Evolutionary conservation across 2,113 vertebrate species (phyloP), one percentile per base, ranked within the genome.

Genomic region (Tenebrosternarchus preto): DNA sequence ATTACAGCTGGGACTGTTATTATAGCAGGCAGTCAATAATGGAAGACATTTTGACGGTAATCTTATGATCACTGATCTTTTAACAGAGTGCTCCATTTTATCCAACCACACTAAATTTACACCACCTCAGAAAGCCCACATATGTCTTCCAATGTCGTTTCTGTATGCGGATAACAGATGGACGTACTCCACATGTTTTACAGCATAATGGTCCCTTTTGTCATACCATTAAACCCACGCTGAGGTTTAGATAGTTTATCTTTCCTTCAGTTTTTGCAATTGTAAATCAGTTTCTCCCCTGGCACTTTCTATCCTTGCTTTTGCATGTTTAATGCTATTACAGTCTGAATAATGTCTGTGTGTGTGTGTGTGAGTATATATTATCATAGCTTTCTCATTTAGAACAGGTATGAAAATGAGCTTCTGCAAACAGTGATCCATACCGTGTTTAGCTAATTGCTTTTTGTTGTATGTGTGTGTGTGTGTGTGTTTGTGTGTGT

Each of bases 271-370:
- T 56, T 43, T 73, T 4, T 56, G n/a, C 1, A 59, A 57, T 20
- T 33, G 53, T 68, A 61, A 24, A 79, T 22, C 55, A 53, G 43
- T 17, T 79, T 72, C 36, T 50, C 36, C 20, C 60, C 67, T 27
- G 11, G 7, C 70, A 24, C 11, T n/a, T 16, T 25, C 50, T 16
- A 7, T 77, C 24, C 61, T 15, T 55, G 16, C 74, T 64, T 11
- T 50, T 66, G n/a, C 69, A 33, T 70, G 19, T 61, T 59, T 69
- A 53, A 57, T 68, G 67, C 66, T 71, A 80, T 55, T 55, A 33
- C 27, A 64, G 57, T 17, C 8, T 46, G 57, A 72, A 59, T 33
- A 27, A 19, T 29, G 9, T 5, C 20, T 77, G 22, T 46, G 29
- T 53, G 15, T 68, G 15, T 68, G 29, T 27, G 24, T 27, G 24